These are phyloP conservation scores for Cephus spinipes DNA, from an alignment of 2,888 invertebrate species.

Conservation along the genomic window DNA sequence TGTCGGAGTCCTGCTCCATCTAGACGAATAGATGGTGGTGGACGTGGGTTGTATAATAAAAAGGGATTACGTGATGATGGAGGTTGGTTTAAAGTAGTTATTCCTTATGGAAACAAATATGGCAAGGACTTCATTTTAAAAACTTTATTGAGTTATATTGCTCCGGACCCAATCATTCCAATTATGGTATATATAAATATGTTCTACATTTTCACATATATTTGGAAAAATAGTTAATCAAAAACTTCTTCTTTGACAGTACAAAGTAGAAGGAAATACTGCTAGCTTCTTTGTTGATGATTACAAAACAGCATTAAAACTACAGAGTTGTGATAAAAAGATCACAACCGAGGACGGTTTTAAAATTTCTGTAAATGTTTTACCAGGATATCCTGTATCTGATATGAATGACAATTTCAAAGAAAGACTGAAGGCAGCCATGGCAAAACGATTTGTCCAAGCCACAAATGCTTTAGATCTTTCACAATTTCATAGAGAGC, in stretches of 20 bases:
- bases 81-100: slow-evolving; percentile 31
- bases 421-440: slow-evolving; percentile 79
- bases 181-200: slow-evolving; percentile 61
- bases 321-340: slow-evolving; percentile 74
- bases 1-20: slow-evolving; percentile 16
- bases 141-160: slow-evolving; percentile 70
- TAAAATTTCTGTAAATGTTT: slow-evolving; percentile 74
- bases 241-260: slow-evolving; percentile 53
- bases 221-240: not conserved
- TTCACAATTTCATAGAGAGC: slow-evolving; percentile 80
- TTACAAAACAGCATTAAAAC: slow-evolving; percentile 75
- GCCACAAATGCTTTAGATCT: slow-evolving; percentile 79
- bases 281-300: slow-evolving; percentile 82
- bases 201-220: not conserved
- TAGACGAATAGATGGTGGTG: not conserved
- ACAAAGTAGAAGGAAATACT: slow-evolving; percentile 71
- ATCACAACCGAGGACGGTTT: slow-evolving; percentile 80
- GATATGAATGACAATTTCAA: slow-evolving; percentile 75
- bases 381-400: slow-evolving; percentile 74
- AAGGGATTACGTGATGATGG: slow-evolving; percentile 3
- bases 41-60: not conserved
- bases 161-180: slow-evolving; percentile 78
- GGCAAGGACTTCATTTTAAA: slow-evolving; percentile 75
- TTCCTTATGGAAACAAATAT: slow-evolving; percentile 79
- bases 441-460: slow-evolving; percentile 83